Percentiles rank a stretch among this genome's conserved stretches.
Evolutionary conservation across 2,888 invertebrate species (phyloP).

Genomic region (Taenaris catops): DNA sequence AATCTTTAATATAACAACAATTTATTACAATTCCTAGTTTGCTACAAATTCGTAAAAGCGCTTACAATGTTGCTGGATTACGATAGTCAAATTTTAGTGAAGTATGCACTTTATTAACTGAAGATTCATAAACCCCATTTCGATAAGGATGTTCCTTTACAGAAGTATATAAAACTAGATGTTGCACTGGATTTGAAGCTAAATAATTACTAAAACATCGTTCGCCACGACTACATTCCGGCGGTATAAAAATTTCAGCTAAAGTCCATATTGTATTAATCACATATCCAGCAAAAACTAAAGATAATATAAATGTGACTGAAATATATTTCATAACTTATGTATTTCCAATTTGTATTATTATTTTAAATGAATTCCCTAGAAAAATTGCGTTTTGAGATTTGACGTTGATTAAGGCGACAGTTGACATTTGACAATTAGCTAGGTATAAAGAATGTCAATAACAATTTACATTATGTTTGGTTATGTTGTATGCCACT

Average conservation of each 20-base stretch:
- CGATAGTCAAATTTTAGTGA: slow-evolving; percentile 83
- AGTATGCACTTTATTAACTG: slow-evolving; percentile 80
- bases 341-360: too few species aligned
- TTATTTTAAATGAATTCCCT: too few species aligned
- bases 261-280: slow-evolving; percentile 88
- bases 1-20: slow-evolving; percentile 13
- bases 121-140: slow-evolving; percentile 56
- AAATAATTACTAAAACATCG: slow-evolving; percentile 86
- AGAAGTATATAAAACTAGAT: slow-evolving; percentile 85
- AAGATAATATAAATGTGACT: slow-evolving; percentile 80
- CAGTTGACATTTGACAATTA: too few species aligned
- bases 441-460: too few species aligned
- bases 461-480: too few species aligned
- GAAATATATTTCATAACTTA: slow-evolving; percentile 80
- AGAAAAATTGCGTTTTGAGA: too few species aligned
- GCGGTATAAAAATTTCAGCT: slow-evolving; percentile 85
- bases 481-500: too few species aligned
- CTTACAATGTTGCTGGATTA: slow-evolving; percentile 59
- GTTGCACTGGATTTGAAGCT: slow-evolving; percentile 82
- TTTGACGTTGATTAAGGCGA: too few species aligned
- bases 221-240: slow-evolving; percentile 82
- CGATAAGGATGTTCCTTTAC: slow-evolving; percentile 77
- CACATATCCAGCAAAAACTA: slow-evolving; percentile 84
- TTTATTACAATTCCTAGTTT: not conserved
- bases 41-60: too few species aligned